A percentile compares a stretch with the other conserved stretches of the same genome.
Evolutionary conservation across 2,797 vertebrate species (phyloP).

Genomic region (Tragopan temminckii): DNA sequence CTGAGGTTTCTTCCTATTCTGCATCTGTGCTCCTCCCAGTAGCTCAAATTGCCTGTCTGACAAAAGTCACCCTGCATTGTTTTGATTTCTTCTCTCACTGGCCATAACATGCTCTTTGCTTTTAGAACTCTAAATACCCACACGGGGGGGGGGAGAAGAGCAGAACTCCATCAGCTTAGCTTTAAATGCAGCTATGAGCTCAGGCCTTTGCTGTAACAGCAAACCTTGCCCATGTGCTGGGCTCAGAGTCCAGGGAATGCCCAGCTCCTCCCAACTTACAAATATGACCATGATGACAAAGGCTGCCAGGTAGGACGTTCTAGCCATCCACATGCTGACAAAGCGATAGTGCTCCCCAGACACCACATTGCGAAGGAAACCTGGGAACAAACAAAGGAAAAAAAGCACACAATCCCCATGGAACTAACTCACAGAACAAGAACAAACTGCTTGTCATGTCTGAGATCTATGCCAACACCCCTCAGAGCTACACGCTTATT

Average conservation of each 20-base stretch:
- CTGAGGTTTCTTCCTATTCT: rapidly evolving
- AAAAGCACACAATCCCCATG: background rate
- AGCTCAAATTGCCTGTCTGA: background rate
- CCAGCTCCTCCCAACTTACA: constrained; percentile 81
- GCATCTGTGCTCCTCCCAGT: background rate
- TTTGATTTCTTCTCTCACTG: background rate
- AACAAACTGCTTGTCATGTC: background rate
- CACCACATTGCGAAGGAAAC: constrained; percentile 96
- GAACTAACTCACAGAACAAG: background rate
- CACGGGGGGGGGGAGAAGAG: background rate
- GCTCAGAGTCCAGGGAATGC: background rate
- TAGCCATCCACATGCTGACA: constrained; percentile 99
- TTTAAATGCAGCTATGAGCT: background rate
- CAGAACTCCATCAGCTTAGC: background rate
- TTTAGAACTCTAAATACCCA: background rate
- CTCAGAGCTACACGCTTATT: background rate
- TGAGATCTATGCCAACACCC: background rate
- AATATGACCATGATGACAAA: constrained; percentile 99
- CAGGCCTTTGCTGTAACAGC: background rate
- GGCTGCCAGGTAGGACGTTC: constrained; percentile 95
- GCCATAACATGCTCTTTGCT: background rate
- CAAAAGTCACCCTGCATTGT: rapidly evolving
- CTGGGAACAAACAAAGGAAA: constrained; percentile 70
- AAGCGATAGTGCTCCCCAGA: constrained; percentile 98
- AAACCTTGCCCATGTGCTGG: rapidly evolving